A percentile compares a stretch with the other conserved stretches of the same genome.
Evolutionary conservation across 2,888 invertebrate genomes (phyloP).

Genomic region (Eupithecia vulgata): DNA sequence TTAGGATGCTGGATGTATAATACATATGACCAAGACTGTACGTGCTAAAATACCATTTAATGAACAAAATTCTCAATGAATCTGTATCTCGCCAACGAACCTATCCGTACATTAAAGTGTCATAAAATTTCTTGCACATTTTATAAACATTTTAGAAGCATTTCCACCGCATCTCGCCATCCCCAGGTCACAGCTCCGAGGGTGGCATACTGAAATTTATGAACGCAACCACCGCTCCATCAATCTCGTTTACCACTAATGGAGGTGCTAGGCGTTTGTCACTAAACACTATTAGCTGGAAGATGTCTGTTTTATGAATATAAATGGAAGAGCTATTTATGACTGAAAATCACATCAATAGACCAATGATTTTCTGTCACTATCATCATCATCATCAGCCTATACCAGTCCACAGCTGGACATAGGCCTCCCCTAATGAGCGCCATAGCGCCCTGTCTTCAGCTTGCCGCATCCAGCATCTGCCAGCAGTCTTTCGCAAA

Average conservation of each 20-base stretch:
- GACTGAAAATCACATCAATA: background rate
- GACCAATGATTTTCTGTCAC: too few species aligned
- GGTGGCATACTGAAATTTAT: conserved; percentile 63
- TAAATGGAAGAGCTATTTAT: conserved; percentile 25
- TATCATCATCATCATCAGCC: too few species aligned
- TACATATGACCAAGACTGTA: too few species aligned
- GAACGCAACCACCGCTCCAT: conserved; percentile 59
- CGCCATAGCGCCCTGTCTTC: too few species aligned
- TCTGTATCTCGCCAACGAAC: background rate
- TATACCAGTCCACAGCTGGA: too few species aligned
- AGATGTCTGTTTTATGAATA: conserved; percentile 36
- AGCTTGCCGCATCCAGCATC: too few species aligned
- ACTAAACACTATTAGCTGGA: conserved; percentile 38
- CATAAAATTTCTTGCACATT: background rate
- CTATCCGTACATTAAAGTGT: background rate
- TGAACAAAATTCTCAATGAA: background rate
- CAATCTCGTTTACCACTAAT: conserved; percentile 74
- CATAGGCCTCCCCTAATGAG: too few species aligned
- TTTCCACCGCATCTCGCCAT: conserved; percentile 13
- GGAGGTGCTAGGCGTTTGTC: conserved; percentile 51
- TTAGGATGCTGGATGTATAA: too few species aligned
- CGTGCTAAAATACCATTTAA: too few species aligned
- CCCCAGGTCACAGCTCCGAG: conserved; percentile 27
- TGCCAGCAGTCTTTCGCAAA: too few species aligned
- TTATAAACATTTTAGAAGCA: background rate